These are phyloP conservation scores for Brevimyrus niger DNA, from an alignment of 2,113 vertebrate species.

Conservation along the genomic window DNA sequence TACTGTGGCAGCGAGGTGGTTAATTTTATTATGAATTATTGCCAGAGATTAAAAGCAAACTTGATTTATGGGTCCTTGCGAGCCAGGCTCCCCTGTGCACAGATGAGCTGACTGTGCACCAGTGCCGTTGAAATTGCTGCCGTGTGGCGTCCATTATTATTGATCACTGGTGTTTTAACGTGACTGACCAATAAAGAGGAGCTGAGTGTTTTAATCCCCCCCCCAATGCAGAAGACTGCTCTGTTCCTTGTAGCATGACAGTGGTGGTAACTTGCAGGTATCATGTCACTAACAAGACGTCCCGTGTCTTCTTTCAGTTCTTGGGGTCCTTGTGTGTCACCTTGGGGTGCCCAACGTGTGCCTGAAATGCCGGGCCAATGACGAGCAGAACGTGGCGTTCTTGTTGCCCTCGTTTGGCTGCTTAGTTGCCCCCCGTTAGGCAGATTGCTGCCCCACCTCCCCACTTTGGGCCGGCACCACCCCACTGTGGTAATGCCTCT, in stretches of 20 bases:
- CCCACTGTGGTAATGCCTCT: not conserved
- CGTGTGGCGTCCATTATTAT: slow-evolving; percentile 29
- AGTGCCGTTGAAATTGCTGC: not conserved
- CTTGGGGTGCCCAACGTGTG: not conserved
- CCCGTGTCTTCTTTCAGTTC: not conserved
- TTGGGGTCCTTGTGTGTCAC: slow-evolving; percentile 11
- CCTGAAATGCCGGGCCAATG: not conserved
- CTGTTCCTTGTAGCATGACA: not conserved
- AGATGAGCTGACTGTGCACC: slow-evolving; percentile 36
- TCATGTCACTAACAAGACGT: not conserved
- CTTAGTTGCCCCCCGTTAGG: not conserved
- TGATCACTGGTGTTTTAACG: slow-evolving; percentile 37
- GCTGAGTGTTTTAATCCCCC: slow-evolving; percentile 28
- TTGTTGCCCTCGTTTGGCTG: not conserved
- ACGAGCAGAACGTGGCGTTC: not conserved
- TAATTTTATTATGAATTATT: slow-evolving; percentile 57
- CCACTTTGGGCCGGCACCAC: not conserved
- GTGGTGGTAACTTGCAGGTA: not conserved
- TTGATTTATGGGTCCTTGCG: slow-evolving; percentile 49
- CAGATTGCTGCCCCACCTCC: not conserved
- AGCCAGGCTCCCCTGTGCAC: slow-evolving; percentile 20
- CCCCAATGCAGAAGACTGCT: not conserved
- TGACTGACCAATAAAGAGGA: slow-evolving; percentile 31
- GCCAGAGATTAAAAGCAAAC: slow-evolving; percentile 55
- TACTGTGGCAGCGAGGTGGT: slow-evolving; percentile 21